Evolutionary conservation across 2,113 vertebrate species (phyloP).

Genomic region (Cheirogaleus medius): DNA sequence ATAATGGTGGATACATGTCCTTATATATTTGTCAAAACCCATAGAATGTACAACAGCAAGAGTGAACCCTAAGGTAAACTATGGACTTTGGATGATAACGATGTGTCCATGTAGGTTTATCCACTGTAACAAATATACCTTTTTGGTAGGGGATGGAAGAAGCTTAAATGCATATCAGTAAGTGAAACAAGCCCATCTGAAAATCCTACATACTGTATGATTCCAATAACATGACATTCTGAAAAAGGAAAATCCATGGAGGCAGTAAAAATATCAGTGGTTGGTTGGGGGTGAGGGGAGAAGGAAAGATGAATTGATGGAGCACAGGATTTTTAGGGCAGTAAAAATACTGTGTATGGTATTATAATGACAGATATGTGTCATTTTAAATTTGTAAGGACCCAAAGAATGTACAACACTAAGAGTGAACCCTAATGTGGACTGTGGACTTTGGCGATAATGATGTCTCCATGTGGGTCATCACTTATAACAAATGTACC

Average conservation of each 20-base stretch:
- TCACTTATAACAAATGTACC: background rate
- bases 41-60: background rate
- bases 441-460: background rate
- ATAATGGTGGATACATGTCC: no score
- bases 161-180: background rate
- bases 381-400: background rate
- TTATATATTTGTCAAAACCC: background rate
- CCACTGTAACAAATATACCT: background rate
- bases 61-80: background rate
- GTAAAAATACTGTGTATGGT: background rate
- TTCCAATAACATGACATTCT: no score
- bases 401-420: background rate
- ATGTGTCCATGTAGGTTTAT: background rate
- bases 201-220: background rate
- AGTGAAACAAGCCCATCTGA: background rate
- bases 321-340: background rate
- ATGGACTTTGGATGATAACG: background rate
- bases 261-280: background rate
- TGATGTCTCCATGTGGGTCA: background rate
- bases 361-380: no score
- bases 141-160: background rate
- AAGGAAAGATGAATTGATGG: background rate
- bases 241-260: background rate
- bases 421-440: background rate
- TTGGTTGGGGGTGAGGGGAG: background rate